Conservation (phyloP, 2,797 vertebrate species). For the Phoeniculus purpureus region DNA sequence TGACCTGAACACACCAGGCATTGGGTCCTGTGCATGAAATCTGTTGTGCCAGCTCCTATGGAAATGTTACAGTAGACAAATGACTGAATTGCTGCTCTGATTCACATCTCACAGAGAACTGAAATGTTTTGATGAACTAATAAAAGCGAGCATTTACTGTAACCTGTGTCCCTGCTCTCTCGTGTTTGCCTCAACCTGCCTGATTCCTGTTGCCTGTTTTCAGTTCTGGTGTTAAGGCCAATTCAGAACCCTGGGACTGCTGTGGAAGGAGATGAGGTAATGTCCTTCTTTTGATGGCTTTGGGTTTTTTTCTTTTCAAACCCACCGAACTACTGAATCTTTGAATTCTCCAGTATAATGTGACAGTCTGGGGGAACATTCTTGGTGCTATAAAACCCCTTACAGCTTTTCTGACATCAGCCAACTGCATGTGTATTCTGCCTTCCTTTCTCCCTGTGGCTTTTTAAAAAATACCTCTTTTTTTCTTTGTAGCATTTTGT, state of each 20-base stretch:
- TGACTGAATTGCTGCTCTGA: conserved; percentile 17
- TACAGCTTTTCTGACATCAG: not conserved
- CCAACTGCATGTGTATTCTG: not conserved
- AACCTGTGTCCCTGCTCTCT: conserved; percentile 36
- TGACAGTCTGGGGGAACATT: not conserved
- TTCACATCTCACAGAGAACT: not conserved
- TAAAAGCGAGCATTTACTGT: conserved; percentile 45
- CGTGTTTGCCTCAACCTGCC: not conserved
- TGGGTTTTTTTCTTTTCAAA: not conserved
- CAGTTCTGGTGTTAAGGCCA: not conserved
- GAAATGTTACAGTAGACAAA: conserved; percentile 6
- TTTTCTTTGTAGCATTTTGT: not conserved
- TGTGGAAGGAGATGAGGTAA: not conserved
- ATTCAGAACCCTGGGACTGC: not conserved
- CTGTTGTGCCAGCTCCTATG: not conserved
- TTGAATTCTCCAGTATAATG: not conserved
- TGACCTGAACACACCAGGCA: not conserved
- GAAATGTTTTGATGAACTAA: conserved; percentile 27
- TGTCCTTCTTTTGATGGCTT: not conserved
- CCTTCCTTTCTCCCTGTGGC: accelerated
- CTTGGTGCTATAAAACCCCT: not conserved
- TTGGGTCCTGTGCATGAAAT: not conserved
- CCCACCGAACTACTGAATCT: not conserved
- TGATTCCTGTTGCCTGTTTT: not conserved
- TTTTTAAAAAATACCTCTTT: not conserved